A percentile compares a stretch with the other conserved stretches of the same genome.
These are phyloP conservation scores for Malurus cyaneus DNA, from an alignment of 2,113 vertebrate species.

Conservation along the genomic window DNA sequence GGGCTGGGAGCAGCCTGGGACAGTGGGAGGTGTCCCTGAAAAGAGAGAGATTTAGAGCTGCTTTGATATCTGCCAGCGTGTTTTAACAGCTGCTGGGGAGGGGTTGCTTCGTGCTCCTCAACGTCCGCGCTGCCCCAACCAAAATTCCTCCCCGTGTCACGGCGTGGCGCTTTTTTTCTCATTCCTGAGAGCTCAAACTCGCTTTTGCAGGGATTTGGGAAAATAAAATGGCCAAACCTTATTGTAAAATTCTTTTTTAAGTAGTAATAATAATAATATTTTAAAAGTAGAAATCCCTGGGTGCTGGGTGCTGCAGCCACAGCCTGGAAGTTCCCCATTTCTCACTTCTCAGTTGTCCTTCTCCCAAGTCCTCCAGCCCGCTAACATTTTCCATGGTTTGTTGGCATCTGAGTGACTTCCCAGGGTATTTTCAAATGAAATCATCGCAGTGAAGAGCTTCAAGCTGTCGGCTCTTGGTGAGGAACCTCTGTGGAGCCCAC, in stretches of 20 bases:
- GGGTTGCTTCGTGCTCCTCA: slow-evolving; percentile 10
- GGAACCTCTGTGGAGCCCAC: not conserved
- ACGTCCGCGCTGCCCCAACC: not conserved
- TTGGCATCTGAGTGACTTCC: not conserved
- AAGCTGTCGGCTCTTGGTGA: not conserved
- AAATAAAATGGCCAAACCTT: not conserved
- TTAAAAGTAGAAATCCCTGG: not conserved
- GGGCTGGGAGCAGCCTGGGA: no score
- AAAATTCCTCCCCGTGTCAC: not conserved
- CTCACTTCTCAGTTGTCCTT: slow-evolving; percentile 41
- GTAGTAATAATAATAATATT: not conserved
- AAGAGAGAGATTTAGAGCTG: no score
- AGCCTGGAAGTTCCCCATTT: not conserved
- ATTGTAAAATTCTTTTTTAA: not conserved
- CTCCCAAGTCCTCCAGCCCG: not conserved
- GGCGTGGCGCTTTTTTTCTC: not conserved
- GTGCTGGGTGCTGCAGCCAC: not conserved
- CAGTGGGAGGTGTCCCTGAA: no score
- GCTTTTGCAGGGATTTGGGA: not conserved
- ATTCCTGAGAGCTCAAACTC: slow-evolving; percentile 14
- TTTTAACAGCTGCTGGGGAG: slow-evolving; percentile 75
- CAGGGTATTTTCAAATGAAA: not conserved
- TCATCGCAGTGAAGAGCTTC: not conserved
- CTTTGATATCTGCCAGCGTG: slow-evolving; percentile 71
- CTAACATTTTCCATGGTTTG: slow-evolving; percentile 21